These are phyloP conservation scores for Piliocolobus tephrosceles DNA, from an alignment of 2,113 vertebrate genomes.

Conservation along the genomic window DNA sequence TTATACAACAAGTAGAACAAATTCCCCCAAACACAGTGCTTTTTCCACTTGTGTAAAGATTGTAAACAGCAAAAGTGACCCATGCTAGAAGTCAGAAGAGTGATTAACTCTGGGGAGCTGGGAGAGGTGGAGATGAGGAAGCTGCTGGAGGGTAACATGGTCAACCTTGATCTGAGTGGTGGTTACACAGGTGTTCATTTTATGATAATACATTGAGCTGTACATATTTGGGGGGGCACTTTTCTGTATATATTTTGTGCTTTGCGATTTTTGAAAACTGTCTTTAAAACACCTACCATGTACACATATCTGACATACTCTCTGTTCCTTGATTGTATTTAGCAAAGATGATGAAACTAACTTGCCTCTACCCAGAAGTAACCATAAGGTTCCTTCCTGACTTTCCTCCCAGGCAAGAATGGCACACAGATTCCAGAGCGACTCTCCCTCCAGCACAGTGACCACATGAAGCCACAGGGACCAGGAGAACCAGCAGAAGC, in stretches of 20 bases:
- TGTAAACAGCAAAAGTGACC: neutral
- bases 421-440: fast-evolving
- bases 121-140: neutral
- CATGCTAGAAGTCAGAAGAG: neutral
- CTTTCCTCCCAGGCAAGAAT: neutral
- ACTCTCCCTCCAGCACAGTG: neutral
- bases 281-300: neutral
- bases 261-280: neutral
- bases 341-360: neutral
- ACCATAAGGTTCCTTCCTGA: neutral
- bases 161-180: neutral
- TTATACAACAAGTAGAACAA: neutral
- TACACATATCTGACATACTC: neutral
- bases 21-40: neutral
- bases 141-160: neutral
- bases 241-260: neutral
- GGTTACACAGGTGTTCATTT: neutral
- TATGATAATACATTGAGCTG: neutral
- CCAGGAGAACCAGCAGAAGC: neutral
- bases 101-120: neutral
- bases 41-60: neutral
- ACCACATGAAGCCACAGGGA: neutral
- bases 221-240: neutral
- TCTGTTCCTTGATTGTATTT: neutral
- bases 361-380: neutral